phyloP scores from a whole-genome alignment of 1,140 invertebrate genomes.

The Orchestia grillus region DNA sequence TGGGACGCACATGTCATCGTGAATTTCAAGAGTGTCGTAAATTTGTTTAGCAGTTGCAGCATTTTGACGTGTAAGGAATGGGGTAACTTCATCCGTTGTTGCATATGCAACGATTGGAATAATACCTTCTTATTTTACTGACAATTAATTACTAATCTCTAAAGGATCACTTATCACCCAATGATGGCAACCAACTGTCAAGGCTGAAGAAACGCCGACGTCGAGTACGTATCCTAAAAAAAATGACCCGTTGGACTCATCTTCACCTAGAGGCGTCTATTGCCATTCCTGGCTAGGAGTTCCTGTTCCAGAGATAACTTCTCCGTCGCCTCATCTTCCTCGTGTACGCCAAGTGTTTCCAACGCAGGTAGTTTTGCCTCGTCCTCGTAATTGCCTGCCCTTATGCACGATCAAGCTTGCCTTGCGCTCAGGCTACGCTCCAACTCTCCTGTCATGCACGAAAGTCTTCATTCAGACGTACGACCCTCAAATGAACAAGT shows the following conservation, averaged over 20 bases:
- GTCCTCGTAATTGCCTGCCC: background rate
- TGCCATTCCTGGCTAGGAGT: background rate
- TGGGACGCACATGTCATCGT: background rate
- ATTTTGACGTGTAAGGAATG: background rate
- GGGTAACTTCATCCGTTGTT: background rate
- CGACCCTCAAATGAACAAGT: background rate
- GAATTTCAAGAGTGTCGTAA: background rate
- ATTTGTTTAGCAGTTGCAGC: background rate
- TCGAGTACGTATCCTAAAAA: background rate
- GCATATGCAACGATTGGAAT: background rate
- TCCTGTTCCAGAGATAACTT: background rate
- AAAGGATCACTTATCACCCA: background rate
- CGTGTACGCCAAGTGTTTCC: background rate
- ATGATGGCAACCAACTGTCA: background rate
- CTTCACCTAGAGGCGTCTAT: background rate
- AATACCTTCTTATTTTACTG: background rate
- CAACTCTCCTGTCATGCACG: background rate
- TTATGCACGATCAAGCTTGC: background rate
- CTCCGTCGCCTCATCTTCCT: background rate
- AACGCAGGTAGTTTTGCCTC: background rate
- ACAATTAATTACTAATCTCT: background rate
- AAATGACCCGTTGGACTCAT: background rate
- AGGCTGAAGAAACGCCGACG: background rate
- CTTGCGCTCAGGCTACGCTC: background rate
- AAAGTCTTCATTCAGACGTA: background rate